phyloP scores from a whole-genome alignment of 2,888 invertebrate species.

The Plusia festucae region DNA sequence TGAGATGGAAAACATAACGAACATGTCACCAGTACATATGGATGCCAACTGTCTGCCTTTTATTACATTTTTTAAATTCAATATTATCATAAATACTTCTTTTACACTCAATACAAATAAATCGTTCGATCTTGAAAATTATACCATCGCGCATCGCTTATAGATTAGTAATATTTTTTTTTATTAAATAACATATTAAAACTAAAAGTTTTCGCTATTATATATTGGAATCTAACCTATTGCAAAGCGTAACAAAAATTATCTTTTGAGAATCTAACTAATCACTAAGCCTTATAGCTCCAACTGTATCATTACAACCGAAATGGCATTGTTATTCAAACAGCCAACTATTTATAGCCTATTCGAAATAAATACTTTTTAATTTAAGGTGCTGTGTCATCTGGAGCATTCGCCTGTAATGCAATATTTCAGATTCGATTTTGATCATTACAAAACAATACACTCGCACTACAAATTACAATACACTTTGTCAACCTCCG shows the following conservation, averaged over 20 bases:
- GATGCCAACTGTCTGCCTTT: conserved; percentile 71
- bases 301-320: conserved; percentile 70
- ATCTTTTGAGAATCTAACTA: conserved; percentile 82
- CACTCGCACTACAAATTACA: too few species aligned
- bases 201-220: conserved; percentile 76
- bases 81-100: conserved; percentile 71
- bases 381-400: too few species aligned
- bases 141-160: conserved; percentile 60
- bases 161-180: conserved; percentile 58
- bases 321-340: conserved; percentile 67
- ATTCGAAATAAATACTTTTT: conserved; percentile 57
- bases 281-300: conserved; percentile 82
- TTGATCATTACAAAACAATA: too few species aligned
- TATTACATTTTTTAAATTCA: conserved; percentile 68
- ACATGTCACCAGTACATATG: conserved; percentile 65
- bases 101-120: conserved; percentile 74
- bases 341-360: conserved; percentile 53
- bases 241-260: conserved; percentile 82
- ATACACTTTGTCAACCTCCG: too few species aligned
- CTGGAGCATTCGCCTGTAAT: too few species aligned
- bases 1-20: conserved; percentile 65
- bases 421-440: too few species aligned
- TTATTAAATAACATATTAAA: conserved; percentile 66
- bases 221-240: conserved; percentile 78
- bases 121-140: conserved; percentile 64